phyloP scores from a whole-genome alignment of 2,888 invertebrate genomes.

The Cosmia pyralina region DNA sequence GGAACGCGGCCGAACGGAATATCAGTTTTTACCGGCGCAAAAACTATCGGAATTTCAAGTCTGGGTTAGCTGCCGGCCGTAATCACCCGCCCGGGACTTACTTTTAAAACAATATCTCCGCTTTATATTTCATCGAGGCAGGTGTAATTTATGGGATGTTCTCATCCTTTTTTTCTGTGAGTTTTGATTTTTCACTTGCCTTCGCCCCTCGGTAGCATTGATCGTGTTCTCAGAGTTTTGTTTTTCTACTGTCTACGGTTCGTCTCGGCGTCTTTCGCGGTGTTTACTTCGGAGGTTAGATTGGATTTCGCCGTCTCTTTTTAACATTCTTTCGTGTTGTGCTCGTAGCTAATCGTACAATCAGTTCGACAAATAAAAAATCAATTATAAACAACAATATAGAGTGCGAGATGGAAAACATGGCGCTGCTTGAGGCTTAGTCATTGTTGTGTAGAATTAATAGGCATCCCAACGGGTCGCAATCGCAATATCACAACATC shows the following conservation, averaged over 20 bases:
- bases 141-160: constrained; percentile 86
- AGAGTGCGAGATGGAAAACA: constrained; percentile 81
- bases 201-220: constrained; percentile 77
- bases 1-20: constrained; percentile 87
- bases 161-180: constrained; percentile 76
- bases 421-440: constrained; percentile 74
- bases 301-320: constrained; percentile 81
- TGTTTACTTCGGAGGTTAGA: constrained; percentile 85
- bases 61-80: constrained; percentile 83
- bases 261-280: constrained; percentile 81
- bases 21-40: constrained; percentile 89
- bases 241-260: constrained; percentile 87
- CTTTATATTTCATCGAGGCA: constrained; percentile 86
- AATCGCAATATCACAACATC: constrained; percentile 85
- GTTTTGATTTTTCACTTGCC: constrained; percentile 82
- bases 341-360: constrained; percentile 77
- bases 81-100: constrained; percentile 85
- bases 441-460: constrained; percentile 85
- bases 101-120: constrained; percentile 88
- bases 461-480: constrained; percentile 80
- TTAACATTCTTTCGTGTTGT: constrained; percentile 73
- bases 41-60: constrained; percentile 89
- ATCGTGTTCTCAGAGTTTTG: constrained; percentile 82
- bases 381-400: constrained; percentile 84
- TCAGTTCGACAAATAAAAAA: constrained; percentile 78